A percentile compares a stretch with the other conserved stretches of the same genome.
These are phyloP conservation scores for Squalus acanthias DNA, from an alignment of 2,797 vertebrate species.

Conservation along the genomic window DNA sequence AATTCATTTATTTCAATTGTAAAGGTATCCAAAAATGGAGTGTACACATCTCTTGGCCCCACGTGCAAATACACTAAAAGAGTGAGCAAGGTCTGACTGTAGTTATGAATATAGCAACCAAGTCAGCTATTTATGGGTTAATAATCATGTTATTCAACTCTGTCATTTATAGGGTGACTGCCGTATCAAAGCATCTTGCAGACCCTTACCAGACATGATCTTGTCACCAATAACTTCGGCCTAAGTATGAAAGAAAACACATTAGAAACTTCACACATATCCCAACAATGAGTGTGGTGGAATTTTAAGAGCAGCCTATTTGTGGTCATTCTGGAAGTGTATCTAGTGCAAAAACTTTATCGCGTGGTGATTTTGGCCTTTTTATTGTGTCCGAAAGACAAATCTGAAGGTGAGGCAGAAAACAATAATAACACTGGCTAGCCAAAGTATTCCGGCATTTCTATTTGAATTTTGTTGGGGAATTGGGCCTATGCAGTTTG, in stretches of 20 bases:
- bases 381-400: neutral
- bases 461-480: neutral
- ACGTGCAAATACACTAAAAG: neutral
- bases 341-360: neutral
- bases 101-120: neutral
- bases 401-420: neutral
- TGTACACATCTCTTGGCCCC: neutral
- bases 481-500: neutral
- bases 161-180: neutral
- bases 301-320: neutral
- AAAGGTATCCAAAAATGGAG: neutral
- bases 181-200: no score
- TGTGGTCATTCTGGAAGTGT: neutral
- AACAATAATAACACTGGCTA: neutral
- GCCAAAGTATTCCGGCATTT: neutral
- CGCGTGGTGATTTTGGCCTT: neutral
- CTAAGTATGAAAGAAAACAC: neutral
- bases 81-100: neutral
- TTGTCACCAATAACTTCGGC: neutral
- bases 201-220: neutral
- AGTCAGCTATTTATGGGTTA: neutral
- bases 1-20: neutral
- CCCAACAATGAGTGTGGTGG: neutral
- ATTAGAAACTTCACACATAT: neutral
- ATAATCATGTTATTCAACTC: neutral